Evolutionary conservation across 2,888 invertebrate genomes (phyloP).

Genomic region (Helobdella robusta): DNA sequence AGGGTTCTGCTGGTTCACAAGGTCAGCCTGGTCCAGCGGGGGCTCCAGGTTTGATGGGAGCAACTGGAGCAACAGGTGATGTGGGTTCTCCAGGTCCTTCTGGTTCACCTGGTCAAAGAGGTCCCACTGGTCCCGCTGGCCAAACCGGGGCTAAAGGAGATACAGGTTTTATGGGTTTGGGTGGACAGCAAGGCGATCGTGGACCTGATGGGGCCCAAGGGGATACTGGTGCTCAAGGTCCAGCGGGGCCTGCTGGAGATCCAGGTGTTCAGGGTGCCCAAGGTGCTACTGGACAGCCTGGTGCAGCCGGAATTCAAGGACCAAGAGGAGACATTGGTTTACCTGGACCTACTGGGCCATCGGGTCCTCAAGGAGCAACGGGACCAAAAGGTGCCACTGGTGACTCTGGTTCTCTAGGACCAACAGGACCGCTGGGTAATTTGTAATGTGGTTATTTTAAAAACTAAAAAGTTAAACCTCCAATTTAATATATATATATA

Average conservation of each 20-base stretch:
- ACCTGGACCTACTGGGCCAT: conserved; percentile 13
- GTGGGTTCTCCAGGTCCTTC: conserved; percentile 8
- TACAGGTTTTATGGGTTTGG: not conserved
- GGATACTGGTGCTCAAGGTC: not conserved
- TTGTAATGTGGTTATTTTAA: not conserved
- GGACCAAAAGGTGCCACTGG: conserved; percentile 9
- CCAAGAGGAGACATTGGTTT: conserved; percentile 16
- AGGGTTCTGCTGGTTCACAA: conserved; percentile 18
- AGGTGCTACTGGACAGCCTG: conserved; percentile 9
- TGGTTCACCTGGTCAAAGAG: not conserved
- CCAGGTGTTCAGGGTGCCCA: not conserved
- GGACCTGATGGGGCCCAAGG: conserved; percentile 3
- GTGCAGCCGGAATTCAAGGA: conserved; percentile 10
- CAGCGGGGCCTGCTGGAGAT: conserved; percentile 1
- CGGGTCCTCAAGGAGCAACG: conserved; percentile 19
- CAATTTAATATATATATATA: too few relatives aligned
- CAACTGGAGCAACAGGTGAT: not conserved
- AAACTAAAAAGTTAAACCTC: too few relatives aligned
- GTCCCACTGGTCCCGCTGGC: conserved; percentile 1
- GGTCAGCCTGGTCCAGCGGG: conserved; percentile 17
- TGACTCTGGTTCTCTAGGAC: not conserved
- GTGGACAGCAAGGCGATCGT: too few relatives aligned
- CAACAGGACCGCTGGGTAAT: conserved; percentile 29
- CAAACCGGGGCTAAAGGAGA: not conserved
- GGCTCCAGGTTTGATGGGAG: not conserved